Evolutionary conservation across 2,888 invertebrate species (phyloP).

Genomic region (Euphydryas editha): DNA sequence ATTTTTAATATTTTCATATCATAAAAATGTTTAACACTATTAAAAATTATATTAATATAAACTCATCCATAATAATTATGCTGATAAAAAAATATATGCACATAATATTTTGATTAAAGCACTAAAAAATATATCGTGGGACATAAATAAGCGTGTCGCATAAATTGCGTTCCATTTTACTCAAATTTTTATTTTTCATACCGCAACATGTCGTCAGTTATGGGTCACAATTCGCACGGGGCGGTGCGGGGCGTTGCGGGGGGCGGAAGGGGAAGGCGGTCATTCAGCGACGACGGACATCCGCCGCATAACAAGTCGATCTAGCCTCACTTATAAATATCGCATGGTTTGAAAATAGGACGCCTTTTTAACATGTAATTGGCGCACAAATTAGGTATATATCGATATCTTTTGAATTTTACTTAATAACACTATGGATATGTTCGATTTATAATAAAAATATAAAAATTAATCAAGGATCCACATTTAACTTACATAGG

Average conservation of each 20-base stretch:
- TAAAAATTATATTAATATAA: no score
- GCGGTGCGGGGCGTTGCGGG: constrained; percentile 54
- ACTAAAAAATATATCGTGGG: constrained; percentile 35
- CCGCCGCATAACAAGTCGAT: constrained; percentile 84
- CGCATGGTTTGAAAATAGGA: constrained; percentile 64
- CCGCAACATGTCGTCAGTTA: constrained; percentile 73
- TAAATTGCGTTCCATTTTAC: constrained; percentile 47
- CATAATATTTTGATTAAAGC: constrained; percentile 27
- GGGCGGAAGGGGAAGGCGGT: constrained; percentile 81
- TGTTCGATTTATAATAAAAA: no score
- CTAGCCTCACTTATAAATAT: constrained; percentile 72
- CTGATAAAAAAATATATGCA: constrained; percentile 4
- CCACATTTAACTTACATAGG: no score
- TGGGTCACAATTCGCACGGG: constrained; percentile 81
- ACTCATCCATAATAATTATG: no score
- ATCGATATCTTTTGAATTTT: constrained; percentile 8
- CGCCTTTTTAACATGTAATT: constrained; percentile 36
- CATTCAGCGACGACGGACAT: constrained; percentile 84
- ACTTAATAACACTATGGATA: no score
- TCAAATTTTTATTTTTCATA: constrained; percentile 61
- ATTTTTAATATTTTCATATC: no score
- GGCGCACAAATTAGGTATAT: constrained; percentile 31
- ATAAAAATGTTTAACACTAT: no score
- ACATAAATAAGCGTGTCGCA: constrained; percentile 37
- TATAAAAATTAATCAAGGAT: no score